A percentile compares a stretch with the other conserved stretches of the same genome.
Evolutionary conservation across 2,888 invertebrate species (phyloP).

Genomic region (Rotaria magnacalcarata): DNA sequence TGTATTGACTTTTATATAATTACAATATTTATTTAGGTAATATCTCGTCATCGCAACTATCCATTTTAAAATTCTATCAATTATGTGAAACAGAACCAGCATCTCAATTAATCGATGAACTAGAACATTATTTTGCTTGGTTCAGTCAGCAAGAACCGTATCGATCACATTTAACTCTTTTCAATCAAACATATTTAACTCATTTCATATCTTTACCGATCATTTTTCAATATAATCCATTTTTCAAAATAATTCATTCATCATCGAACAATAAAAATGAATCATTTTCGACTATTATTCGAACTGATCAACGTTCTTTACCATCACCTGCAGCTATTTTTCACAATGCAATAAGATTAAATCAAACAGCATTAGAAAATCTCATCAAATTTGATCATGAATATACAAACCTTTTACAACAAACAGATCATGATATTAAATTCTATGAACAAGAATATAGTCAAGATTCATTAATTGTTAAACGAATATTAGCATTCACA

Average conservation of each 20-base stretch:
- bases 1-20: background rate
- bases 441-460: background rate
- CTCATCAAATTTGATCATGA: background rate
- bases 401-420: background rate
- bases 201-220: background rate
- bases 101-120: background rate
- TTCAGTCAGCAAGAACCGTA: background rate
- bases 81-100: constrained; percentile 6
- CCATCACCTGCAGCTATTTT: background rate
- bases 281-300: background rate
- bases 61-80: background rate
- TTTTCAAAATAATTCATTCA: background rate
- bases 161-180: background rate
- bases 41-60: background rate
- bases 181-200: background rate
- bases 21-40: background rate
- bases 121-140: background rate
- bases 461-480: background rate
- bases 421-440: background rate
- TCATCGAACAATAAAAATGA: background rate
- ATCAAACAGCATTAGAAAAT: background rate
- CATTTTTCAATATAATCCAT: background rate
- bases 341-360: background rate
- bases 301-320: background rate
- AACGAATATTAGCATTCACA: background rate